A percentile compares a stretch with the other conserved stretches of the same genome.
Evolutionary conservation across 2,888 invertebrate species (phyloP).

Genomic region (Xiphydria camelus): DNA sequence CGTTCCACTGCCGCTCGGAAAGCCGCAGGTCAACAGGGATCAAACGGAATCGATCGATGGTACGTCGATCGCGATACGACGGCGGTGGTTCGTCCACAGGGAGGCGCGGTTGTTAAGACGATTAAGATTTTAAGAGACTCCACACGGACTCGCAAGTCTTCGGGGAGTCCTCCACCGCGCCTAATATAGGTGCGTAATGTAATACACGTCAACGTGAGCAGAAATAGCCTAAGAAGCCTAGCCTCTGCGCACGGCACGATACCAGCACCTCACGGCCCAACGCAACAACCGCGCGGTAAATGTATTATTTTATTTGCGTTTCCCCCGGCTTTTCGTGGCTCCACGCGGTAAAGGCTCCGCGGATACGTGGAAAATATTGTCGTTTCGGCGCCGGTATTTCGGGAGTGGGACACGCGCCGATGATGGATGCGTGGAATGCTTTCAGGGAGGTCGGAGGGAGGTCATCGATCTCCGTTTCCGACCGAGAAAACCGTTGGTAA

Average conservation of each 20-base stretch:
- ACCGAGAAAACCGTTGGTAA: too few species aligned
- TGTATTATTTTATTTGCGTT: constrained; percentile 13
- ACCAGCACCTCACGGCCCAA: not conserved
- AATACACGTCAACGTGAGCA: constrained; percentile 61
- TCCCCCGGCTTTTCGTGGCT: constrained; percentile 3
- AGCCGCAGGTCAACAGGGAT: too few species aligned
- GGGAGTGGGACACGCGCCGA: not conserved
- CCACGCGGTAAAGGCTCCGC: constrained; percentile 2
- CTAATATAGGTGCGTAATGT: constrained; percentile 66
- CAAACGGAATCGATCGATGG: too few species aligned
- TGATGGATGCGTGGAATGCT: not conserved
- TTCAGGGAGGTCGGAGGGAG: constrained; percentile 1
- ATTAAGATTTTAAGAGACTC: constrained; percentile 9
- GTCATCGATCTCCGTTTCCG: constrained; percentile 6
- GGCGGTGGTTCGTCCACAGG: too few species aligned
- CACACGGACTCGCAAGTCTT: constrained; percentile 9
- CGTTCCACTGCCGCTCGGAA: too few species aligned
- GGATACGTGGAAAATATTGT: constrained; percentile 9
- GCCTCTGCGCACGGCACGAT: constrained; percentile 62
- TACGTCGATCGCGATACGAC: too few species aligned
- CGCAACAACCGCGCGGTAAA: not conserved
- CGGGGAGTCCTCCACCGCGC: constrained; percentile 40
- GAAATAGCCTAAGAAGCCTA: constrained; percentile 62
- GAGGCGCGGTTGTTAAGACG: constrained; percentile 2
- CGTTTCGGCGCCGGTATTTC: constrained; percentile 12